Percentiles rank a stretch among this genome's conserved stretches.
Conservation (phyloP, 2,797 vertebrate species). For the Lindbergichthys nudifrons region DNA sequence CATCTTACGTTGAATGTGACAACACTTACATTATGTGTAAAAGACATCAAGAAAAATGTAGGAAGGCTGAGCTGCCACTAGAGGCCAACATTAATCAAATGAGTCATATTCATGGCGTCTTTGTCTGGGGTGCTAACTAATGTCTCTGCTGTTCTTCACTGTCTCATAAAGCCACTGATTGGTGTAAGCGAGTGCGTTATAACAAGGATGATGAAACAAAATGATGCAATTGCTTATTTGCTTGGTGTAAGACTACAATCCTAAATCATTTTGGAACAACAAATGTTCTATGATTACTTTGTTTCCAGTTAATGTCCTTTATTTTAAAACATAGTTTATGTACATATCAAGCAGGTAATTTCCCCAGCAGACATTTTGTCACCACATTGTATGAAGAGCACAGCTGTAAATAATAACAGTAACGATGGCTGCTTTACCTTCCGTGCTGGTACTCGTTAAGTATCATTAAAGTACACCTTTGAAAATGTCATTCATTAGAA, state of each 20-base stretch:
- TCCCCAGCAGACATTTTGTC: not conserved
- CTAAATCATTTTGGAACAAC: not conserved
- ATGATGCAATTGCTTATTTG: not conserved
- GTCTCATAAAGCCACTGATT: not conserved
- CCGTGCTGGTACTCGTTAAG: not conserved
- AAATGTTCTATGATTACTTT: not conserved
- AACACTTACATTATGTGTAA: not conserved
- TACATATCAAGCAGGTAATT: no score
- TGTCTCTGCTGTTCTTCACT: not conserved
- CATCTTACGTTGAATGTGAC: not conserved
- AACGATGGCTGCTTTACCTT: not conserved
- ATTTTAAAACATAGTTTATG: no score
- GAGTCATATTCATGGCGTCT: not conserved
- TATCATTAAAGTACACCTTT: not conserved
- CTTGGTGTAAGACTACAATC: not conserved
- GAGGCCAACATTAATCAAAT: slow-evolving; percentile 15
- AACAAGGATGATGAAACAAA: not conserved
- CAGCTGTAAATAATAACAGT: not conserved
- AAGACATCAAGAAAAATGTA: not conserved
- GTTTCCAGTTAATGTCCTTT: not conserved
- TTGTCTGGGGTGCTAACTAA: not conserved
- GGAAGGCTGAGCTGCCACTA: slow-evolving; percentile 22
- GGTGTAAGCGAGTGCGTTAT: not conserved
- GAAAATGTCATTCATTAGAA: slow-evolving; percentile 6
- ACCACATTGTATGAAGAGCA: not conserved